Evolutionary conservation across 2,888 invertebrate genomes (phyloP).

Genomic region (Apodemia hepburni): DNA sequence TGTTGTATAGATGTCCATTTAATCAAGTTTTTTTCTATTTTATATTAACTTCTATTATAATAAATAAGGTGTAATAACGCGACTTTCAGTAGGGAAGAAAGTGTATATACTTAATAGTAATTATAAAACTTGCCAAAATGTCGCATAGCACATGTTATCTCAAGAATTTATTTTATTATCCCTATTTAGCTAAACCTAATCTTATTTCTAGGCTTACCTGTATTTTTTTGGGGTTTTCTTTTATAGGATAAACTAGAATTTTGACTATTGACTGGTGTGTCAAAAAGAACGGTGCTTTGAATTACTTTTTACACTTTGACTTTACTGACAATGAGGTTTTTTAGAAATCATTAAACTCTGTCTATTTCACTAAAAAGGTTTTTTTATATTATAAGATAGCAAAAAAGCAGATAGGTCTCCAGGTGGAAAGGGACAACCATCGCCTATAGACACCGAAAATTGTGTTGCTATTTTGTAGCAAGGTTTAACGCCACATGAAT

Average conservation of each 20-base stretch:
- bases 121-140: background rate
- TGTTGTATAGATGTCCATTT: no score
- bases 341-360: background rate
- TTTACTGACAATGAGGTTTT: background rate
- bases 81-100: no score
- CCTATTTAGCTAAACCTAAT: background rate
- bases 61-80: no score
- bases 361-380: no score
- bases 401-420: no score
- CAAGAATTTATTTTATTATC: background rate
- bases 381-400: no score
- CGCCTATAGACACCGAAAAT: no score
- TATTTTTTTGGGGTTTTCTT: constrained; percentile 8
- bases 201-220: background rate
- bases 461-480: no score
- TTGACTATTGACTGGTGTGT: constrained; percentile 7
- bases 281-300: constrained; percentile 11
- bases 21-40: no score
- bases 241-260: background rate
- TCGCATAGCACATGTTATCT: background rate
- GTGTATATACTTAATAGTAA: background rate
- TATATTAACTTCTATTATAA: no score
- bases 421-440: no score
- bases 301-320: background rate
- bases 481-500: no score